A percentile compares a stretch with the other conserved stretches of the same genome.
phyloP scores from a whole-genome alignment of 2,113 vertebrate genomes.

The Tragulus kanchil region DNA sequence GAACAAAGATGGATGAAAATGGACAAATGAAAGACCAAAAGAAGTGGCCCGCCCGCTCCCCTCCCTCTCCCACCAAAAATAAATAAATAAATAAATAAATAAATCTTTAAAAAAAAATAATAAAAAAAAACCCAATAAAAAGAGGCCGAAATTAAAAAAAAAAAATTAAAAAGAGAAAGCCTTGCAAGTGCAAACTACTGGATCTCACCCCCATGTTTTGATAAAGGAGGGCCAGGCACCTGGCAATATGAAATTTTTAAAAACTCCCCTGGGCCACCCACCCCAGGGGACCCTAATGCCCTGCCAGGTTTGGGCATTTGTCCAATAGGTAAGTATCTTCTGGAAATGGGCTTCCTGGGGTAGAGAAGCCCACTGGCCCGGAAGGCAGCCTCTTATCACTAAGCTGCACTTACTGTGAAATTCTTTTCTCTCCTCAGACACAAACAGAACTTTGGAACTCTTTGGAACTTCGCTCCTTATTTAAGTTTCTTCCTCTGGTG shows the following conservation, averaged over 20 bases:
- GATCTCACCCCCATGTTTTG: neutral
- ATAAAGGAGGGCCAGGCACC: neutral
- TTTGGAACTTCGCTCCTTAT: neutral
- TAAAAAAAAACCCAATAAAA: too few species aligned
- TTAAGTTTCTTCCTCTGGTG: neutral
- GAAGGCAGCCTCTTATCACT: neutral
- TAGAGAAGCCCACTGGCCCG: accelerated
- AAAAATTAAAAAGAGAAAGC: too few species aligned
- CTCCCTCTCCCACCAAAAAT: too few species aligned
- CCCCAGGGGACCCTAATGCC: neutral
- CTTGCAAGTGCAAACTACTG: neutral
- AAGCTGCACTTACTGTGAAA: too few species aligned
- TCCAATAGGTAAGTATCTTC: neutral
- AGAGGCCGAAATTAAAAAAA: too few species aligned
- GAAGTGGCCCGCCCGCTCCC: too few species aligned
- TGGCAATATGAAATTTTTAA: neutral
- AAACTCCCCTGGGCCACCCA: neutral
- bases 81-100: too few species aligned
- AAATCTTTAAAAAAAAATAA: too few species aligned
- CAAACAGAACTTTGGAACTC: neutral
- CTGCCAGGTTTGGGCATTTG: neutral
- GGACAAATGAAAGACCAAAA: too few species aligned
- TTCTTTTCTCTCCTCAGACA: neutral
- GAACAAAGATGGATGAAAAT: too few species aligned
- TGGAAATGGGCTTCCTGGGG: accelerated